phyloP scores from a whole-genome alignment of 2,888 invertebrate genomes.

The Shargacucullia verbasci region DNA sequence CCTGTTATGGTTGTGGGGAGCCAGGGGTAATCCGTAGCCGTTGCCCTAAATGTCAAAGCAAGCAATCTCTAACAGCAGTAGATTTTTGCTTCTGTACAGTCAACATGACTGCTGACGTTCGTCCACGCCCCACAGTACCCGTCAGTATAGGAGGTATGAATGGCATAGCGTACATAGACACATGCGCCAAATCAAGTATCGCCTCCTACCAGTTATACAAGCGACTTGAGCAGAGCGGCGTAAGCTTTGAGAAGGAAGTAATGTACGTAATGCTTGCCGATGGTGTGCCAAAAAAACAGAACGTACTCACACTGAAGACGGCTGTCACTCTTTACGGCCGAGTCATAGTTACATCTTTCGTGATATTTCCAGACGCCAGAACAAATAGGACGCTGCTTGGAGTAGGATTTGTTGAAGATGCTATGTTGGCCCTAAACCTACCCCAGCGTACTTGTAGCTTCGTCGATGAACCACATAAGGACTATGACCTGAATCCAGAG shows the following conservation, averaged over 20 bases:
- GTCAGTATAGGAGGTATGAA: conserved; percentile 6
- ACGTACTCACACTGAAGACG: conserved; percentile 10
- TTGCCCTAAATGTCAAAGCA: conserved; percentile 25
- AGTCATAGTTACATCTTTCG: not conserved
- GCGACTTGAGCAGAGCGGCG: conserved; percentile 9
- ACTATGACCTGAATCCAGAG: conserved; percentile 6
- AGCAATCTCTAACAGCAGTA: not conserved
- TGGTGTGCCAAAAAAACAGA: conserved; percentile 22
- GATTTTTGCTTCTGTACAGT: conserved; percentile 21
- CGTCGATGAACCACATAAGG: conserved; percentile 5
- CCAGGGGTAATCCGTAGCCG: conserved; percentile 30
- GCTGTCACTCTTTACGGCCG: conserved; percentile 7
- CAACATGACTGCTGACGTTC: conserved; percentile 12
- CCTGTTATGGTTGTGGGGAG: conserved; percentile 44
- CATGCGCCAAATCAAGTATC: conserved; percentile 30
- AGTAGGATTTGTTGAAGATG: conserved; percentile 17
- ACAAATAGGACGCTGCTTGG: conserved; percentile 15
- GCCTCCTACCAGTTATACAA: conserved; percentile 21
- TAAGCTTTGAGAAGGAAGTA: conserved; percentile 10
- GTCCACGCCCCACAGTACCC: conserved; percentile 19
- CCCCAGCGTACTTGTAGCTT: conserved; percentile 15
- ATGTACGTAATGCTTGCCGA: conserved; percentile 30
- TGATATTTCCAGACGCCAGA: conserved; percentile 2
- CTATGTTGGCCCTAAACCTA: conserved; percentile 8
- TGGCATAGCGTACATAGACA: conserved; percentile 30